Percentiles rank a stretch among this genome's conserved stretches.
Evolutionary conservation across 2,888 invertebrate species (phyloP).

Genomic region (Idaea biselata): DNA sequence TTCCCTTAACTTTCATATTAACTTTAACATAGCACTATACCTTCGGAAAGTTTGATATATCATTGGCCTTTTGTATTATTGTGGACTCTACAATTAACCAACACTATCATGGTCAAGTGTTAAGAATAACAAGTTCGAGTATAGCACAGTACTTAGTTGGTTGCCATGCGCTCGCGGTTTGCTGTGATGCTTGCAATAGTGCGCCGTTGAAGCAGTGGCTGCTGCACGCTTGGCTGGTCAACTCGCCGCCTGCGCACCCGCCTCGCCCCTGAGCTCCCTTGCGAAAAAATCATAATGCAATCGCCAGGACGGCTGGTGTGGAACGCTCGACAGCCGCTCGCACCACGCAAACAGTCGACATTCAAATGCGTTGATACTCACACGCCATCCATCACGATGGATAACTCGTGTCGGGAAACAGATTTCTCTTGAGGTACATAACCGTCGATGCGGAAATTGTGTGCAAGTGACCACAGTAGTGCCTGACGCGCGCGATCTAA

Average conservation of each 20-base stretch:
- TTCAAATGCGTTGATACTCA: conserved; percentile 77
- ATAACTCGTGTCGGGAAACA: conserved; percentile 69
- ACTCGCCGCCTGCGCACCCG: conserved; percentile 51
- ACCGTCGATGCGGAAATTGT: conserved; percentile 57
- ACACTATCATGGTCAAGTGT: background rate
- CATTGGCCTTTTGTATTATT: too few relatives aligned
- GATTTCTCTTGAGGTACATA: conserved; percentile 69
- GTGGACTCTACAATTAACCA: too few relatives aligned
- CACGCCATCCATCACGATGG: conserved; percentile 78
- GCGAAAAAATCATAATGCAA: conserved; percentile 80
- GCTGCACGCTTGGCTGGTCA: conserved; percentile 74
- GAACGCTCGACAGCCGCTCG: conserved; percentile 70
- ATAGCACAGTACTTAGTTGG: background rate
- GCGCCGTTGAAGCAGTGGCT: conserved; percentile 54
- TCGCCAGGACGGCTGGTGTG: conserved; percentile 78
- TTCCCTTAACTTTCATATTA: conserved; percentile 50
- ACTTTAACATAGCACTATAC: conserved; percentile 17
- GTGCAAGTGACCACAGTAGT: conserved; percentile 42
- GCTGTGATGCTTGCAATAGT: conserved; percentile 51
- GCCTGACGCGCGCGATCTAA: conserved; percentile 42
- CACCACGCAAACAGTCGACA: conserved; percentile 77
- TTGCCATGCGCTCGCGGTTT: conserved; percentile 52
- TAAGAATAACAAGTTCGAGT: background rate
- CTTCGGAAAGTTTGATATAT: conserved; percentile 27
- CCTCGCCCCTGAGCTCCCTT: conserved; percentile 74